Base-by-base conservation (phyloP, 2,888 invertebrate species). In the Drosophila dives region DNA sequence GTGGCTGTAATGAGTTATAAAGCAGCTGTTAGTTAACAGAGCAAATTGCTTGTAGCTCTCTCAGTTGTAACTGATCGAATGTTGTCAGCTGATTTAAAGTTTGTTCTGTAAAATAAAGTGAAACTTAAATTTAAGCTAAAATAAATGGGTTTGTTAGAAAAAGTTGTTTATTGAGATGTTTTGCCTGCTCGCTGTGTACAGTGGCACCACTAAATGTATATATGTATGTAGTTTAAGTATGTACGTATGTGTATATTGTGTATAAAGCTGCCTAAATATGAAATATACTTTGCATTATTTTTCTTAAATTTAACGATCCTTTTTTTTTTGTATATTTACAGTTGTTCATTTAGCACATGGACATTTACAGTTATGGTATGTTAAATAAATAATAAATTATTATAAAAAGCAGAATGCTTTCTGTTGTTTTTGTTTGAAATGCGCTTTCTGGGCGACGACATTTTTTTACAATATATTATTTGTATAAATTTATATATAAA, bases 361-460 rank as follows among this genome's bases (percentile, higher is more conserved):
- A 64, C 80, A 73, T 83, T 66, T 73, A 64, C 70, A 68, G 62
- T 63, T 61, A 63, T 72, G 71, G 66, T 75, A 71, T 72, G 75
- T 88, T 81, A 80, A 88, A 88, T 86, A 88, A 86, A 86, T 88
- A 88, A 80, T 83, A 77, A 83, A 83, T 83, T 70, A 83, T 73
- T 73, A 75, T 74, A 72, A 77, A 72, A 79, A 80, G 71, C 77
- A 50, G 26, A 69, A 48, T 38, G 80, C 80, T 68, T 77, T 15
- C 8, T 45, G 45, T 45, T 54, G 42, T 65, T 64, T 64, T 56
- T 62, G 58, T 80, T 69, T 75, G 77, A 86, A 86, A 86, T 86
- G 86, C 86, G 86, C 86, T 81, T 65, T 80, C 86, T 88, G 85
- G 89, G 85, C 83, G 81, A 86, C 85, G 85, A 88, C 85, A 80